Conservation (phyloP, 2,113 vertebrate species). For the Orientallactaga bullata region DNA sequence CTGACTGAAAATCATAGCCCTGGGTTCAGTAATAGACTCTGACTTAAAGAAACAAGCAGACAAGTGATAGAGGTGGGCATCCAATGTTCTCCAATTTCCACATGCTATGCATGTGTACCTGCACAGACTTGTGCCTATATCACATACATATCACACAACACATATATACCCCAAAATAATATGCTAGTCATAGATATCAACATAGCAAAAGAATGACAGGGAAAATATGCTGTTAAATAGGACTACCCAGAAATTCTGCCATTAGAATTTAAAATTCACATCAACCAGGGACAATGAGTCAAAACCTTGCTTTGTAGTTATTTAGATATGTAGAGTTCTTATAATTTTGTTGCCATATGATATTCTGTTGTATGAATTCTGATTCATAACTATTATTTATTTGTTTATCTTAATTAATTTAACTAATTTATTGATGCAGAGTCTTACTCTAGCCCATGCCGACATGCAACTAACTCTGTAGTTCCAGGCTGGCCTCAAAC, state of each 20-base stretch:
- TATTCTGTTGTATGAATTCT: neutral
- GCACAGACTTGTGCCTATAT: no score
- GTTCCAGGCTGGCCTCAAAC: neutral
- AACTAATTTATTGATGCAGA: no score
- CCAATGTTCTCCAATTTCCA: no score
- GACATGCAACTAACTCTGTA: neutral
- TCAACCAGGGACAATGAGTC: neutral
- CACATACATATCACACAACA: no score
- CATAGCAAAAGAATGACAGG: neutral
- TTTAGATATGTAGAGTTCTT: neutral
- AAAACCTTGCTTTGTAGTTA: neutral
- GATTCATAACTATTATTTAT: neutral
- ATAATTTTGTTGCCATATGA: neutral
- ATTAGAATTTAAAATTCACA: neutral
- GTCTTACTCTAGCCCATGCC: neutral
- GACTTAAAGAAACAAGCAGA: no score
- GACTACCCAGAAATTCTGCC: neutral
- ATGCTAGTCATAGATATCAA: no score
- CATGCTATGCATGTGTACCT: no score
- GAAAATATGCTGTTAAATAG: slow-evolving; percentile 6
- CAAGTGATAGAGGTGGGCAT: no score
- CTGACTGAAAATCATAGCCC: no score
- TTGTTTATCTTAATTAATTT: neutral
- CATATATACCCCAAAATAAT: no score
- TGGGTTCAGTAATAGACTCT: no score